Conservation (phyloP, 2,888 invertebrate genomes). For the Tiliacea citrago region DNA sequence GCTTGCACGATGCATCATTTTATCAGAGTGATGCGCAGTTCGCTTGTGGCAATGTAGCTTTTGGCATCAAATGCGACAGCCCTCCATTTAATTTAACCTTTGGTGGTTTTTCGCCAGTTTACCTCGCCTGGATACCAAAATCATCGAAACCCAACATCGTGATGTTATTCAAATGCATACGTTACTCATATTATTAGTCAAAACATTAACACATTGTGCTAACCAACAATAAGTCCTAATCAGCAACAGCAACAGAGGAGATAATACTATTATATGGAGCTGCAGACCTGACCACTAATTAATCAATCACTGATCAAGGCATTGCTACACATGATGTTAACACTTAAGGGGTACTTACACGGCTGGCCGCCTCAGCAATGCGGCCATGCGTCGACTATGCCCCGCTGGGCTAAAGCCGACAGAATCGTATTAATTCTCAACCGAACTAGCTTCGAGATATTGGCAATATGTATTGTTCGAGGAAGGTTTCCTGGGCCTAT, state of each 20-base stretch:
- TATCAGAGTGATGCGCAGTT: no score
- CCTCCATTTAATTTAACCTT: background rate
- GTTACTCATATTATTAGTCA: background rate
- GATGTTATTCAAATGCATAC: background rate
- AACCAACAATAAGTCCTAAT: slow-evolving; percentile 8
- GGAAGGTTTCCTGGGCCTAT: background rate
- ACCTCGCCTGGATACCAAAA: no score
- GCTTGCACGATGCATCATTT: no score
- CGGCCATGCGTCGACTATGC: slow-evolving; percentile 26
- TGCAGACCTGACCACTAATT: slow-evolving; percentile 24
- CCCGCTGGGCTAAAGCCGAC: slow-evolving; percentile 22
- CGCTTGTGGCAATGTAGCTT: no score
- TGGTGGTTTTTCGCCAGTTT: background rate
- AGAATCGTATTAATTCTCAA: slow-evolving; percentile 43
- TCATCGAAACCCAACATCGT: background rate
- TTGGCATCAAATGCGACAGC: background rate
- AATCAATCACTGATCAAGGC: slow-evolving; percentile 47
- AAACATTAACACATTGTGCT: background rate
- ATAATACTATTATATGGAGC: slow-evolving; percentile 40
- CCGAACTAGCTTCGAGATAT: slow-evolving; percentile 7
- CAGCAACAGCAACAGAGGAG: slow-evolving; percentile 23
- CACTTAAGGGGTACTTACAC: slow-evolving; percentile 46
- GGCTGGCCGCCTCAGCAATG: slow-evolving; percentile 27
- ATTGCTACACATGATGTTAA: slow-evolving; percentile 47
- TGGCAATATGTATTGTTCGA: slow-evolving; percentile 1